Evolutionary conservation across 2,888 invertebrate genomes (phyloP).

Genomic region (Philereme transversata): DNA sequence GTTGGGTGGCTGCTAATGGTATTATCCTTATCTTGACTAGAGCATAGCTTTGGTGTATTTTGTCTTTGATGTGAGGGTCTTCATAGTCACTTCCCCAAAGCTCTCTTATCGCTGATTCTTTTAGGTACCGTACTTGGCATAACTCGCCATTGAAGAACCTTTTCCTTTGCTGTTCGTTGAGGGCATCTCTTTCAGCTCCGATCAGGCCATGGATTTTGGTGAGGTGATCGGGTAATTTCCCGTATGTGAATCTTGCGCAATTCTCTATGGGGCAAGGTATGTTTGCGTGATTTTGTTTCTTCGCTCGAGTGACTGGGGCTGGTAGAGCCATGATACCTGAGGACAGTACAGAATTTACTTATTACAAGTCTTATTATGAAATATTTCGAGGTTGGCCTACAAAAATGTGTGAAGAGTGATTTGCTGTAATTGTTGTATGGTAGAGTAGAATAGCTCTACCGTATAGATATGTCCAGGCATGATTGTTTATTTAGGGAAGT

Average conservation of each 20-base stretch:
- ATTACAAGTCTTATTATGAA: no score
- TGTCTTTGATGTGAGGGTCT: constrained; percentile 74
- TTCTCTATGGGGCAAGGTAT: constrained; percentile 82
- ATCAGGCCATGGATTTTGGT: constrained; percentile 80
- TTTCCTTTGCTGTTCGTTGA: constrained; percentile 80
- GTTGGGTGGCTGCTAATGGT: constrained; percentile 75
- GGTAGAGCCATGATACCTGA: constrained; percentile 62
- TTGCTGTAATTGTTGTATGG: no score
- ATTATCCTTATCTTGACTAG: constrained; percentile 80
- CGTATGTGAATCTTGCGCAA: constrained; percentile 80
- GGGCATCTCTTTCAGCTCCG: constrained; percentile 75
- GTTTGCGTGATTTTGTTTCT: constrained; percentile 82
- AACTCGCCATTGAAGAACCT: constrained; percentile 82
- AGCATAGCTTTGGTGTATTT: constrained; percentile 79
- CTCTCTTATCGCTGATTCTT: constrained; percentile 80
- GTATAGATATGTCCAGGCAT: no score
- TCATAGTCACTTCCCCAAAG: constrained; percentile 80
- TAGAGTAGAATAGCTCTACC: no score
- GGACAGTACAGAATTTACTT: constrained; percentile 31
- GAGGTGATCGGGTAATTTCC: constrained; percentile 79
- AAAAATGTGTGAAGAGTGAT: no score
- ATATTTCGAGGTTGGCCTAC: no score
- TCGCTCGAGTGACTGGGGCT: constrained; percentile 65
- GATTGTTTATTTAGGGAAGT: no score
- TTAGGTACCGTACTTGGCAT: constrained; percentile 78